phyloP scores from a whole-genome alignment of 2,797 vertebrate genomes.

The Cuniculus paca region DNA sequence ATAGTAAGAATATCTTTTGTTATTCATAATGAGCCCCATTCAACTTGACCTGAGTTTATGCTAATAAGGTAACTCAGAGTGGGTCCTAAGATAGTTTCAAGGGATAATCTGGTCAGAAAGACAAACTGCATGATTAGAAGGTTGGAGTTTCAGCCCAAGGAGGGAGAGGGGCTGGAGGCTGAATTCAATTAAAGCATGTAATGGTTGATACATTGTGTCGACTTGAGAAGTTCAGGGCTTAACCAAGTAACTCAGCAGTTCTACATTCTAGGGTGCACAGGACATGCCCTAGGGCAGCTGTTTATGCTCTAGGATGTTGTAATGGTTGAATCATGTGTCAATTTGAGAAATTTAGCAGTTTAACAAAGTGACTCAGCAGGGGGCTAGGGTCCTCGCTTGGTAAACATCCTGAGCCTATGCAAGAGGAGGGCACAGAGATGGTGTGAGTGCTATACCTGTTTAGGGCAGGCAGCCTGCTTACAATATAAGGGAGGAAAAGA shows the following conservation, averaged over 20 bases:
- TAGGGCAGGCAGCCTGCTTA: neutral
- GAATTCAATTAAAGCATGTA: neutral
- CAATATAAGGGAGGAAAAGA: neutral
- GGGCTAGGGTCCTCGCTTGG: neutral
- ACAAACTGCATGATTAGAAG: neutral
- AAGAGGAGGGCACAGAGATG: neutral
- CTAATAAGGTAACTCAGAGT: neutral
- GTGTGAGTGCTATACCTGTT: neutral
- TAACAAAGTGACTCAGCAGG: neutral
- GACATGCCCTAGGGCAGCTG: neutral
- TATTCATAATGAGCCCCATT: neutral
- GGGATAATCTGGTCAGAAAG: neutral
- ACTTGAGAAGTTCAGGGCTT: neutral
- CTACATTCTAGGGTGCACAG: neutral
- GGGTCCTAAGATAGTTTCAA: neutral
- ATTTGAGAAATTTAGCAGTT: neutral
- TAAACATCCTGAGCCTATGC: neutral
- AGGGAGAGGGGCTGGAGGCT: neutral
- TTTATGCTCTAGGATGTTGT: neutral
- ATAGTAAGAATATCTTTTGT: neutral
- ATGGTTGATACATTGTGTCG: neutral
- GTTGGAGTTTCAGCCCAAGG: neutral
- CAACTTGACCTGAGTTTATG: neutral
- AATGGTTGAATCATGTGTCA: neutral
- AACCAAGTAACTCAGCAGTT: neutral